Percentiles rank a stretch among this genome's conserved stretches.
Evolutionary conservation across 2,797 vertebrate species (phyloP).

Genomic region (Scleropages formosus): DNA sequence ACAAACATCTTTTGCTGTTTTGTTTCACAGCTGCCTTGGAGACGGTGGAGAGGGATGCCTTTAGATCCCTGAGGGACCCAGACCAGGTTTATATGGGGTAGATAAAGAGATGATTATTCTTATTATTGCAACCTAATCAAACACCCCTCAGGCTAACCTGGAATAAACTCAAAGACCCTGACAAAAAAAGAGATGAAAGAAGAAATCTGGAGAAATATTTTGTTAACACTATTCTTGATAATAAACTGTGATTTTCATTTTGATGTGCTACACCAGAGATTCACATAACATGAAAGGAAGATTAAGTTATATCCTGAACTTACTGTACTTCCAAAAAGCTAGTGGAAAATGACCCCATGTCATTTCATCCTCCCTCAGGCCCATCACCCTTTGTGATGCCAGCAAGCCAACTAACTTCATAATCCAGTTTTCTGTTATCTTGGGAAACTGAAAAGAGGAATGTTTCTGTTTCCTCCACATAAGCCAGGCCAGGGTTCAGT

Average conservation of each 20-base stretch:
- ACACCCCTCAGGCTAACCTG: constrained; percentile 4
- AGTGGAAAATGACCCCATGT: constrained; percentile 23
- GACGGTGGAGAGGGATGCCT: not conserved
- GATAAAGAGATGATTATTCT: not conserved
- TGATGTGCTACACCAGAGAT: constrained; percentile 26
- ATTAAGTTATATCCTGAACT: constrained; percentile 29
- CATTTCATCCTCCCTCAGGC: constrained; percentile 5
- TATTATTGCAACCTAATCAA: not conserved
- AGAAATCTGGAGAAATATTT: constrained; percentile 38
- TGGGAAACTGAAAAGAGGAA: constrained; percentile 34
- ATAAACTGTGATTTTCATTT: constrained; percentile 33
- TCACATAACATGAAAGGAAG: constrained; percentile 36
- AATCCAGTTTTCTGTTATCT: constrained; percentile 42
- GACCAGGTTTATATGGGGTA: not conserved
- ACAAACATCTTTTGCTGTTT: not conserved
- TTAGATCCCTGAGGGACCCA: not conserved
- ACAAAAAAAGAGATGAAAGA: too few species aligned
- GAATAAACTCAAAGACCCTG: not conserved
- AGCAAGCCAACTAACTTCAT: constrained; percentile 32
- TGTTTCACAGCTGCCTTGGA: constrained; percentile 1
- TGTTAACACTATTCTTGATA: constrained; percentile 33
- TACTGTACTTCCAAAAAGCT: constrained; percentile 20
- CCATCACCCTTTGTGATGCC: constrained; percentile 22
- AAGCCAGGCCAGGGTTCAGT: constrained; percentile 40
- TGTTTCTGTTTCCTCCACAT: constrained; percentile 39